Base-by-base conservation (phyloP, 2,888 invertebrate species). In the Oligia fasciuncula region DNA sequence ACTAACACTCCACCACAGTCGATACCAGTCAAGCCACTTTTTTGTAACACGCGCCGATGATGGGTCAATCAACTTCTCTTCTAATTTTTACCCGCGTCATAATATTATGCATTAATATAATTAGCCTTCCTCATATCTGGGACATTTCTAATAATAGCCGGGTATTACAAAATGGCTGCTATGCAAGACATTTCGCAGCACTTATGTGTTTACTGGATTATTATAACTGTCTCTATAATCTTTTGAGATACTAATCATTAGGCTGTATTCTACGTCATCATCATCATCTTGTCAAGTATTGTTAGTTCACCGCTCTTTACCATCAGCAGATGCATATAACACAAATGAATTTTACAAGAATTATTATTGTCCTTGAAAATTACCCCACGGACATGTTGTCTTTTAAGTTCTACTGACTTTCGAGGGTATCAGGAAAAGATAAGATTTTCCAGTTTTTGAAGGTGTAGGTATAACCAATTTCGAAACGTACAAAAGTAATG, bases 1-100 rank as follows among this genome's bases (percentile, higher is more conserved):
- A 89, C 66, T 66, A 76, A 80, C 60, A 71, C 54, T 51, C 11
- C 49, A 51, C 17, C 43, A 51, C 72, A 72, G 40, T 80, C 65
- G n/a, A 65, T 23, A 79, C 79, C 79, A 79, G 83, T 87, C 70
- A 63, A 54, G 46, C 74, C 57, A 81, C 72, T 79, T 80, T 65
- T 74, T 66, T 66, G 66, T 23, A 4, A 46, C 46, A 79, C 70
- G 40, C 49, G 62, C 29, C 46, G 43, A 19, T 40, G 5, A 46
- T 70, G 54, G 88, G 80, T 88, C 88, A 86, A 35, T 83, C 78
- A 89, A 89, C 89, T 86, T 73, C 13, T 51, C 63, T 51, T 63
- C 71, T n/a, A 79, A 73, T 77, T 71, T 77, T 73, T 77, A 40
- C 72, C 81, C n/a, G 43, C 65, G 62, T 75, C 71, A 65, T 77